A percentile compares a stretch with the other conserved stretches of the same genome.
phyloP scores from a whole-genome alignment of 2,888 invertebrate species.

The Nephrocerus scutellatus region DNA sequence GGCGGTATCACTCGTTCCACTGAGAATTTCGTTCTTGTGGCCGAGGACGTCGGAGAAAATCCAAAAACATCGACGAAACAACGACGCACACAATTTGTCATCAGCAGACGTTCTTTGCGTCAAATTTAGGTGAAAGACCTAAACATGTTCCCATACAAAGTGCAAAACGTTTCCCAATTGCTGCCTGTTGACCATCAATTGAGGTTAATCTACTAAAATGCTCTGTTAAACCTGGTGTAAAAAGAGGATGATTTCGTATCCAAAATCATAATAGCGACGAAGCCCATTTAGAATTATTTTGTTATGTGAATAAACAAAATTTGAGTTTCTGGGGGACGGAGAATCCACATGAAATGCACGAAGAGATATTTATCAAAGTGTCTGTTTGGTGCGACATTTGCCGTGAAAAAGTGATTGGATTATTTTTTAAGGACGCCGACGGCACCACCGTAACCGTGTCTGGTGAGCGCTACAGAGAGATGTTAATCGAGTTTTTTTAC shows the following conservation, averaged over 20 bases:
- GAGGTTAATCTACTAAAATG: too few relatives aligned
- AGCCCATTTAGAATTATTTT: not conserved
- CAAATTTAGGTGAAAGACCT: constrained; percentile 1
- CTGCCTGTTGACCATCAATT: not conserved
- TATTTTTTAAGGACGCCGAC: not conserved
- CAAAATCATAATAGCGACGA: constrained; percentile 1
- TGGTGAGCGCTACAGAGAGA: too few relatives aligned
- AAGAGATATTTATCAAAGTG: not conserved
- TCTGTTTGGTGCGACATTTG: not conserved
- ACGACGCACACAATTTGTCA: not conserved
- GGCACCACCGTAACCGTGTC: not conserved
- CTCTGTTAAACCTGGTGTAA: too few relatives aligned
- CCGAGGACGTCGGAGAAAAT: not conserved
- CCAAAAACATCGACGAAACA: constrained; percentile 2
- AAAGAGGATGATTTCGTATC: too few relatives aligned
- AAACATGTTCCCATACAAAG: constrained; percentile 3
- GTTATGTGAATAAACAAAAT: too few relatives aligned
- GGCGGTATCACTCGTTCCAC: too few relatives aligned
- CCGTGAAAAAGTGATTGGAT: not conserved
- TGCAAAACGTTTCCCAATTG: not conserved
- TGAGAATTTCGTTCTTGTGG: not conserved
- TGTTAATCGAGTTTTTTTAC: constrained; percentile 2
- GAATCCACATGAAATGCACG: too few relatives aligned
- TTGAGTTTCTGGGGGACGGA: too few relatives aligned
- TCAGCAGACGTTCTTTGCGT: not conserved